A percentile compares a stretch with the other conserved stretches of the same genome.
Conservation (phyloP, 2,888 invertebrate genomes). For the Lepeophtheirus nordmannii region DNA sequence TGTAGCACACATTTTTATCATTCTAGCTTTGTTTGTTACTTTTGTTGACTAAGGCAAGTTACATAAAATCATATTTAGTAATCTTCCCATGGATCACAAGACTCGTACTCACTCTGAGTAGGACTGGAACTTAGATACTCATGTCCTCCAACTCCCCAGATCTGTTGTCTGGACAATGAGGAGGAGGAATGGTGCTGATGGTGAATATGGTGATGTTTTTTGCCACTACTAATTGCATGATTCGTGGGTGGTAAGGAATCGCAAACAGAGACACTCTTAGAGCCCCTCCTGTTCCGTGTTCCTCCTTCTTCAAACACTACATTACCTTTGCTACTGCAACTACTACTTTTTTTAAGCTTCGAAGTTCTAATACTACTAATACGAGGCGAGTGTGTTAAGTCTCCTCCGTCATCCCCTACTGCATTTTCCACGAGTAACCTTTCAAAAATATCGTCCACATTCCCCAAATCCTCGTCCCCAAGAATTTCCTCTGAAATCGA, state of each 20-base stretch:
- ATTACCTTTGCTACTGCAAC: background rate
- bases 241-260: too few species aligned
- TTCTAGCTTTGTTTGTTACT: too few species aligned
- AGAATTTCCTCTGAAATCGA: slow-evolving; percentile 20
- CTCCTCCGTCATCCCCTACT: background rate
- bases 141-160: background rate
- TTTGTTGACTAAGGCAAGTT: too few species aligned
- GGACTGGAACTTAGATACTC: slow-evolving; percentile 12
- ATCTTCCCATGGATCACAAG: slow-evolving; percentile 23
- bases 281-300: background rate
- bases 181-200: background rate
- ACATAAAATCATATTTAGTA: slow-evolving; percentile 3
- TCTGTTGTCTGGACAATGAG: background rate
- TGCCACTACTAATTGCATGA: background rate
- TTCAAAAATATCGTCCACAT: slow-evolving; percentile 23
- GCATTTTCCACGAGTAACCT: slow-evolving; percentile 4
- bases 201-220: background rate
- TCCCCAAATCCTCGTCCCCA: slow-evolving; percentile 15
- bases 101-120: slow-evolving; percentile 25
- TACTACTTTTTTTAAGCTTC: background rate
- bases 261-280: background rate
- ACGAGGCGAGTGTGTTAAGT: too few species aligned
- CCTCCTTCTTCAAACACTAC: too few species aligned
- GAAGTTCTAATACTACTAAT: background rate
- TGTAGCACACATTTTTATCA: too few species aligned